Base-by-base conservation (phyloP, 1,140 invertebrate genomes). In the Drosophila prosaltans region DNA sequence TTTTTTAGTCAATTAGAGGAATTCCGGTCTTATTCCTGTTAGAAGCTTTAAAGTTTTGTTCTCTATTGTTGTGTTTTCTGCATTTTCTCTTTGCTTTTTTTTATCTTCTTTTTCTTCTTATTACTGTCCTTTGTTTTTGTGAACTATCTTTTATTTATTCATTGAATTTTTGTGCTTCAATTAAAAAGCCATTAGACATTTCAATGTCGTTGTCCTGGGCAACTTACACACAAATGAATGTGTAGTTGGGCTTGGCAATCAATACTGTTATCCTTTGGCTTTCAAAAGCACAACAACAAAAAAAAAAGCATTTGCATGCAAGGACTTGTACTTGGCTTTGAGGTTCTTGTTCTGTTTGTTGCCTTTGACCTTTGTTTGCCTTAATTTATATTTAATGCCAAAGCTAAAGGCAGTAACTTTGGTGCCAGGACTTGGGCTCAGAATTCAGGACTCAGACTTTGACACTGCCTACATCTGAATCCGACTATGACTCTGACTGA, bases 351-450 rank as follows among this genome's bases (percentile, higher is more conserved):
- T 40, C 40, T 11, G 43, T n/a, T 59, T n/a, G 54, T 80, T 72
- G 67, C 65, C 72, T 81, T 81, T 74, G 79, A 78, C 76, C 76
- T 78, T 74, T 62, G 70, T 41, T 60, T 54, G 69, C 39, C 77
- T 60, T 84, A 84, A 89, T 89, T 83, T 78, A 84, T 88, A 88
- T 89, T 89, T 88, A 89, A 89, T 89, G 80, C 55, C 54, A 62
- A 26, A 58, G 30, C 32, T 58, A 40, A 45, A 78, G 66, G 69
- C 62, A 78, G 21, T 26, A 66, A 40, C 36, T 55, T 66, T 70
- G 30, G 21, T 51, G 45, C 45, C 45, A 51, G 45, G 45, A 51
- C 8, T 8, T 2, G 45, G 39, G n/a, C 24, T 51, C 45, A 24
- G 21, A 51, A 26, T 51, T 51, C 45, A 26, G 45, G 21, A 51